phyloP scores from a whole-genome alignment of 1,140 invertebrate genomes.

The Orchesella cincta region DNA sequence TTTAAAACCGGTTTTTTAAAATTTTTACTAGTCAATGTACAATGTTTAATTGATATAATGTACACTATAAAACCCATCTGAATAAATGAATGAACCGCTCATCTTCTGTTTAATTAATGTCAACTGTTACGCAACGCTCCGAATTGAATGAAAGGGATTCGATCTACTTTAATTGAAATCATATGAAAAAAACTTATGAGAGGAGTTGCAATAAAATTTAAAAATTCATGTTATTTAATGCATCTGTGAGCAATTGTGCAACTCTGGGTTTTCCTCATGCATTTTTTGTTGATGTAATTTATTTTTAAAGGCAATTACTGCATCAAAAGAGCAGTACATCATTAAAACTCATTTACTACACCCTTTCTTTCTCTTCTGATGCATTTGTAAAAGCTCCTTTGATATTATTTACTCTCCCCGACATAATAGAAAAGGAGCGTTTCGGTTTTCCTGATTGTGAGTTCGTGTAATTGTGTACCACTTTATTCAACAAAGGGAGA shows the following conservation, averaged over 20 bases:
- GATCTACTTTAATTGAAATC: background rate
- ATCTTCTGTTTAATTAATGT: no score
- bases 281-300: background rate
- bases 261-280: no score
- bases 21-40: no score
- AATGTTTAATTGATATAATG: no score
- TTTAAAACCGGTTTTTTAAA: no score
- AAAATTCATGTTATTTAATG: no score
- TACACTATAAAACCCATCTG: no score
- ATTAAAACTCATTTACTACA: background rate
- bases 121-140: background rate
- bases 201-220: background rate
- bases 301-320: constrained; percentile 12
- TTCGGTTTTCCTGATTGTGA: background rate
- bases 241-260: no score
- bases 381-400: background rate
- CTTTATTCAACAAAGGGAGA: background rate
- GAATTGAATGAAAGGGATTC: background rate
- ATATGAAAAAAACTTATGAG: background rate
- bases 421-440: background rate
- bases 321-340: background rate
- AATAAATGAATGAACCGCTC: no score
- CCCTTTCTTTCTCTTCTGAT: background rate
- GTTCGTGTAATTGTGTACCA: no score
- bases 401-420: background rate